A percentile compares a stretch with the other conserved stretches of the same genome.
These are phyloP conservation scores for Spisula subtruncata DNA, from an alignment of 2,888 invertebrate species.

Conservation along the genomic window DNA sequence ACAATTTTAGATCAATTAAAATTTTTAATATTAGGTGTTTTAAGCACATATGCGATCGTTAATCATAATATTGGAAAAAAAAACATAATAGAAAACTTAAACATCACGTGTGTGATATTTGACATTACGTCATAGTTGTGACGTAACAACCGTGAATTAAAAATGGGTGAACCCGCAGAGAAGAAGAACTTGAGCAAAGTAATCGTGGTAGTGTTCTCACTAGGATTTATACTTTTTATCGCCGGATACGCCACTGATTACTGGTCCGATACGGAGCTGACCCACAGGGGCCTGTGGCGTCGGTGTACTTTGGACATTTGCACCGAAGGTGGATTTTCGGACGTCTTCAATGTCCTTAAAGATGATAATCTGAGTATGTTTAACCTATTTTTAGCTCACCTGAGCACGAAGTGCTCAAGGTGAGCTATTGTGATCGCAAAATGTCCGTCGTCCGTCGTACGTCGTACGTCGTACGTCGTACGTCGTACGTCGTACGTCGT, in stretches of 20 bases:
- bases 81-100: neutral
- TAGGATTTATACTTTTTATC: constrained; percentile 55
- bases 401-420: too few species aligned
- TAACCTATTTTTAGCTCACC: neutral
- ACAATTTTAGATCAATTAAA: too few species aligned
- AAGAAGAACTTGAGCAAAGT: constrained; percentile 37
- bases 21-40: too few species aligned
- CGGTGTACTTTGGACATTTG: constrained; percentile 43
- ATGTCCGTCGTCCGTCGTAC: too few species aligned
- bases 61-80: too few species aligned
- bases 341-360: constrained; percentile 43
- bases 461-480: too few species aligned
- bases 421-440: too few species aligned
- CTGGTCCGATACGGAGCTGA: constrained; percentile 55
- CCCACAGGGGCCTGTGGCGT: constrained; percentile 59
- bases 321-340: constrained; percentile 44
- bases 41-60: neutral
- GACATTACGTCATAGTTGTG: too few species aligned
- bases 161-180: constrained; percentile 29
- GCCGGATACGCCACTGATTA: constrained; percentile 62
- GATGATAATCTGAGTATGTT: constrained; percentile 56
- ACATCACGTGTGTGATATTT: too few species aligned
- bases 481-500: too few species aligned
- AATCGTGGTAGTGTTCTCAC: constrained; percentile 37
- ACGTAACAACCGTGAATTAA: neutral